Percentiles rank a stretch among this genome's conserved stretches.
phyloP scores from a whole-genome alignment of 2,113 vertebrate species.

The Rostratula benghalensis region DNA sequence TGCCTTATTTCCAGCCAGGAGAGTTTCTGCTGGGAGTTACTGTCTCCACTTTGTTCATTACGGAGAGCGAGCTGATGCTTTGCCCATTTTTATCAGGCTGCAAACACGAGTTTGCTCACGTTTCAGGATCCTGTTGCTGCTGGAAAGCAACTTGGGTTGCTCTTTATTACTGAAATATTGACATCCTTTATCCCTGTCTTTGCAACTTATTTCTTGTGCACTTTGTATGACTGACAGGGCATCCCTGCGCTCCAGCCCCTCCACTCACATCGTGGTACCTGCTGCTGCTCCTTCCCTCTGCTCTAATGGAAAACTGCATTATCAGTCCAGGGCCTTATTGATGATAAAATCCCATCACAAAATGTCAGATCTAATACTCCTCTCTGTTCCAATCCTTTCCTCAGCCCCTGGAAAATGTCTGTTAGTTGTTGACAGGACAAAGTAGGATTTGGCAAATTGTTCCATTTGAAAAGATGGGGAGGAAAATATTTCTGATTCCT shows the following conservation, averaged over 20 bases:
- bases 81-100: not conserved
- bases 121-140: not conserved
- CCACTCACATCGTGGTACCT: not conserved
- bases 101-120: not conserved
- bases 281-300: not conserved
- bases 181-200: not conserved
- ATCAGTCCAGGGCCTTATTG: not conserved
- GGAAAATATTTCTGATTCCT: not conserved
- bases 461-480: not conserved
- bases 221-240: not conserved
- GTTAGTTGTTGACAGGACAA: not conserved
- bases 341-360: not conserved
- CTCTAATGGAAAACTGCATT: not conserved
- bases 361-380: not conserved
- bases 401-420: not conserved
- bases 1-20: not conserved
- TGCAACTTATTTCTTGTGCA: not conserved
- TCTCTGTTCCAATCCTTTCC: not conserved
- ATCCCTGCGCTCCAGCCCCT: not conserved
- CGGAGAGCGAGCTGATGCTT: not conserved
- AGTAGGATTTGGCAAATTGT: constrained; percentile 3
- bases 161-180: not conserved
- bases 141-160: not conserved
- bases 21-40: not conserved
- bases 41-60: not conserved